Evolutionary conservation across 2,113 vertebrate species (phyloP), one percentile per base, ranked within the genome.

Genomic region (Eulemur macaco): DNA sequence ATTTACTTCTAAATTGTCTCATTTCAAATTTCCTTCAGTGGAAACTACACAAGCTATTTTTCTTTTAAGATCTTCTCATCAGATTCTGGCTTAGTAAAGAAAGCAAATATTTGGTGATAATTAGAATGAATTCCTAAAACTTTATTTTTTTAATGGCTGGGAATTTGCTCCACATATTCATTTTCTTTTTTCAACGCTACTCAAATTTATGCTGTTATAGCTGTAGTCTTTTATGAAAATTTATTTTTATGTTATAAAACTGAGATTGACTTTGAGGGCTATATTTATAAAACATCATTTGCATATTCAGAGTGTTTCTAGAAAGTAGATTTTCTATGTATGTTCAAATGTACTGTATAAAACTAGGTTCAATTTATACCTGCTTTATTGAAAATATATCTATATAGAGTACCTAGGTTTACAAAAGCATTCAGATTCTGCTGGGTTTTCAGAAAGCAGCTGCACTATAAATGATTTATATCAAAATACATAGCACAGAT

Each of bases 281-380:
- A 69, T 37, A 87, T 93, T 96, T 71, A 89, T 85, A 93, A 96
- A 95, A 69, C 2, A 88, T 54, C 1, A 86, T 97, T 97, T 95
- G 23, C 54, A 96, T 88, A 97, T 93, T 92, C 39, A 64, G 37
- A 92, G 2, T 29, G 14, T 71, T 95, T 85, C 64, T 93, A 50
- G 21, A 78, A 92, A 90, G 50, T 82, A 78, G 17, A 73, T 90
- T 95, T 76, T 89, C 52, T 92, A 31, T 89, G 20, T n/a, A 39
- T 92, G 17, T 81, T 95, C 47, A 84, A 82, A 92, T 69, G 5
- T 47, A 74, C 66, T 50, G 52, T 37, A 56, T 80, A 77, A 90
- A 97, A 27, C 5, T 27, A 52, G 3, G 7, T 31, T 91, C 29
- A 56, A 73, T 58, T 68, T 92, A 52, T 84, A 29, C 10, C 64